Evolutionary conservation across 2,113 vertebrate genomes (phyloP), one percentile per base, ranked within the genome.

Genomic region (human (Homo sapiens)): DNA sequence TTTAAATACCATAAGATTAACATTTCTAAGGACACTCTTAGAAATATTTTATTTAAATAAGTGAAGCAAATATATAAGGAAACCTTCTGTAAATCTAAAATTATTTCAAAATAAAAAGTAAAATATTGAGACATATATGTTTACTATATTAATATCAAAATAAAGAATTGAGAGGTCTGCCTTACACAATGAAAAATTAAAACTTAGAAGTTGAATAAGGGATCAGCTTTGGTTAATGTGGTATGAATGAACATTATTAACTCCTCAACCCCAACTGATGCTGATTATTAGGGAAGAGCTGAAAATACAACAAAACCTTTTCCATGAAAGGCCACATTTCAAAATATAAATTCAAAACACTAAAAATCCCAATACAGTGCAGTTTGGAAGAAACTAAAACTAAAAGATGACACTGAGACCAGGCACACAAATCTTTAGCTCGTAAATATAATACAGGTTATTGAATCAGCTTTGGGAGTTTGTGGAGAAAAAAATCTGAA

Each of bases 91-190:
- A 76, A 88, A 57, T 83, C 55, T 57, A 73, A 79, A 84, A 73
- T 64, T 87, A 45, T 59, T 90, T 87, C 43, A 50, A 96, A 82
- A 76, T 87, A 61, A 59, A 82, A 85, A 78, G 40, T 92, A 38
- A 87, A 80, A 64, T 86, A 57, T 35, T 57, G 40, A 85, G 70
- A 64, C n/a, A 35, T 61, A 57, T 12, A 75, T 76, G 23, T 61
- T 94, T 48, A 76, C 68, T 93, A 68, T 38, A 90, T 61, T 95
- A 96, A 89, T 57, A 91, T 82, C 70, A 88, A 70, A 96, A 84
- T 94, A 75, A 86, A 83, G 16, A 83, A 61, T 61, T 94, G 45
- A 89, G 48, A 76, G 13, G 11, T 20, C 32, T 95, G 6, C 73
- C 16, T 48, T 38, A 64, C 40, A 52, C 17, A 89, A 16, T 81